Conservation (phyloP, 2,888 invertebrate genomes). For the Macaria liturata region DNA sequence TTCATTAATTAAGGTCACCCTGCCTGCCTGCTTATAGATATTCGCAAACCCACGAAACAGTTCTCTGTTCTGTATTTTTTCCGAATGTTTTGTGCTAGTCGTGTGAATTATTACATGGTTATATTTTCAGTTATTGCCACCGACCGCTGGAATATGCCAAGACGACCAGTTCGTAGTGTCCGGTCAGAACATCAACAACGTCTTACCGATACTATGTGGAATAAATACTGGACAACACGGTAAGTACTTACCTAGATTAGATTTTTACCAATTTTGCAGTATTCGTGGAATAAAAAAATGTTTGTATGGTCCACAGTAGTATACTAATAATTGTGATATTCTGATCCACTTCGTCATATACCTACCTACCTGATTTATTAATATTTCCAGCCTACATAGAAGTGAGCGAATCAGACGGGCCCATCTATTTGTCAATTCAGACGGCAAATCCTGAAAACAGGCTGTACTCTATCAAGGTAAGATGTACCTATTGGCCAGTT, state of each 20-base stretch:
- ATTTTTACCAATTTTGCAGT: too few relatives aligned
- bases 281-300: too few relatives aligned
- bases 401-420: slow-evolving; percentile 85
- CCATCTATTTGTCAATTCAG: slow-evolving; percentile 86
- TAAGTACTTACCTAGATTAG: slow-evolving; percentile 53
- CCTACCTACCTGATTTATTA: background rate
- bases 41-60: too few relatives aligned
- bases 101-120: too few relatives aligned
- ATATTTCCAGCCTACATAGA: slow-evolving; percentile 87
- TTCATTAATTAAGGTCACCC: too few relatives aligned
- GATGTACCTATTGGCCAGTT: slow-evolving; percentile 6
- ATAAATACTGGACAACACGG: slow-evolving; percentile 90
- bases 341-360: background rate
- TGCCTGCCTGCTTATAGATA: too few relatives aligned
- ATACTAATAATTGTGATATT: too few relatives aligned
- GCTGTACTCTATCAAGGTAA: slow-evolving; percentile 85
- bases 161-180: slow-evolving; percentile 88
- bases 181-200: slow-evolving; percentile 87
- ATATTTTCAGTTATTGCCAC: slow-evolving; percentile 84
- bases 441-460: slow-evolving; percentile 80
- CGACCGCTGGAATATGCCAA: slow-evolving; percentile 86
- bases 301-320: too few relatives aligned
- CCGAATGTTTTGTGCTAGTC: too few relatives aligned
- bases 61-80: too few relatives aligned
- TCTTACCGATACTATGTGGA: slow-evolving; percentile 89